phyloP scores from a whole-genome alignment of 2,113 vertebrate genomes.

The Lophura nycthemera region DNA sequence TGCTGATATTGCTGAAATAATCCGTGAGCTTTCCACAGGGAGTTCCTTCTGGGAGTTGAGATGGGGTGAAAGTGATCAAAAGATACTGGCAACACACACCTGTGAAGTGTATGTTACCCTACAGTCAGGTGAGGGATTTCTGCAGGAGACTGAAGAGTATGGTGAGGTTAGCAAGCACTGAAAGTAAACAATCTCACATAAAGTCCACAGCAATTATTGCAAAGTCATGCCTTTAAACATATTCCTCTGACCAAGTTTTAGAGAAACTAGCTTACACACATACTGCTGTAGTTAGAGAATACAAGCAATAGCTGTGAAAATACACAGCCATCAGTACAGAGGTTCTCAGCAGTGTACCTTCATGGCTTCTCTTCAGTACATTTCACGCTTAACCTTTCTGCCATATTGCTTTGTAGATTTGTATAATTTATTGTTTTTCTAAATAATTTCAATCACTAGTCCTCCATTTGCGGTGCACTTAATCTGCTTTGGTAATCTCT shows the following conservation, averaged over 20 bases:
- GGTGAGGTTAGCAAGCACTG: not conserved
- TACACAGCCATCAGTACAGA: not conserved
- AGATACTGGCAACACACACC: rapidly evolving
- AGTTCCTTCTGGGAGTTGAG: not conserved
- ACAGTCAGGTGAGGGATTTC: not conserved
- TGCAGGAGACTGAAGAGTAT: constrained; percentile 5
- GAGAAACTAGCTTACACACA: not conserved
- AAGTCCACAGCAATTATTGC: not conserved
- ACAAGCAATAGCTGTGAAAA: constrained; percentile 8
- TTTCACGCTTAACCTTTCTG: not conserved
- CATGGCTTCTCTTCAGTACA: not conserved
- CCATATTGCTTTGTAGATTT: not conserved
- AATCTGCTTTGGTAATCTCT: not conserved
- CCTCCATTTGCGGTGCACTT: not conserved
- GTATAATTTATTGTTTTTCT: not conserved
- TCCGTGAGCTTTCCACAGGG: not conserved
- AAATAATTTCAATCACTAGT: not conserved
- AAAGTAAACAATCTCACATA: constrained; percentile 33
- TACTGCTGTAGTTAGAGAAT: not conserved
- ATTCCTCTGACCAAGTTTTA: not conserved
- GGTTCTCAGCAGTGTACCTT: not conserved
- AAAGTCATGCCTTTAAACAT: not conserved
- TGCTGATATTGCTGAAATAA: not conserved
- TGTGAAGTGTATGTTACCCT: not conserved
- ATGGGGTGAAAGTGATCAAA: not conserved